Base-by-base conservation (phyloP, 1,140 invertebrate species). In the Maniola jurtina region DNA sequence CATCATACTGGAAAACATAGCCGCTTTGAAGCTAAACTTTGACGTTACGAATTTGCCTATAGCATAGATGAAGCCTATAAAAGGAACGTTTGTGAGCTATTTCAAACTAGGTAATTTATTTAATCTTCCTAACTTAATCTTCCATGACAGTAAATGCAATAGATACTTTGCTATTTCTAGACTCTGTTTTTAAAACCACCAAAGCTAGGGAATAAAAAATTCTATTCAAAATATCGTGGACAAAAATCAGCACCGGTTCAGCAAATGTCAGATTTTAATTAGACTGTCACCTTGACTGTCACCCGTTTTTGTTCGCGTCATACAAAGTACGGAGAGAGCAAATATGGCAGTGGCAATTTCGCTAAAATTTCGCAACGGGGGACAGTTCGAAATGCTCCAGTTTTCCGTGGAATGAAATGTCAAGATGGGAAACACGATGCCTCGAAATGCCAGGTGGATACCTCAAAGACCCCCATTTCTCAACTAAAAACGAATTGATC, bases 231-330 rank as follows among this genome's bases (percentile, higher is more conserved):
- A n/a, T 45, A 52, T 52, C 10, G 48, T 9, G 13, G 14, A 16
- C 48, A 52, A 13, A 52, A 52, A 25, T 52, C 16, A 45, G 48
- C 8, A 25, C 16, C 14, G 7, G 15, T 52, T 25, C 16, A 16
- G 48, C 15, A 16, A 52, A 52, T 9, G 48, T 52, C 48, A 52
- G 48, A 52, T 52, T 52, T 52, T 52, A 52, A 52, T 52, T 52
- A 52, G 48, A 52, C 48, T 52, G 48, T 52, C 48, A 52, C 48
- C 10, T 52, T 25, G 48, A 52, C 48, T 52, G 48, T 52, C 48
- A 52, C 48, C 10, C 48, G 15, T 52, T 52, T 25, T 25, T 16
- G 48, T 52, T 52, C 48, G 14, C 10, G 14, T 52, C 48, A 52
- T 25, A 52, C 48, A 52, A 52, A 16, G 48, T 52, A 13, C 6